Evolutionary conservation across 1,140 invertebrate species (phyloP), one percentile per base, ranked within the genome.

Genomic region (Copidosoma floridanum): DNA sequence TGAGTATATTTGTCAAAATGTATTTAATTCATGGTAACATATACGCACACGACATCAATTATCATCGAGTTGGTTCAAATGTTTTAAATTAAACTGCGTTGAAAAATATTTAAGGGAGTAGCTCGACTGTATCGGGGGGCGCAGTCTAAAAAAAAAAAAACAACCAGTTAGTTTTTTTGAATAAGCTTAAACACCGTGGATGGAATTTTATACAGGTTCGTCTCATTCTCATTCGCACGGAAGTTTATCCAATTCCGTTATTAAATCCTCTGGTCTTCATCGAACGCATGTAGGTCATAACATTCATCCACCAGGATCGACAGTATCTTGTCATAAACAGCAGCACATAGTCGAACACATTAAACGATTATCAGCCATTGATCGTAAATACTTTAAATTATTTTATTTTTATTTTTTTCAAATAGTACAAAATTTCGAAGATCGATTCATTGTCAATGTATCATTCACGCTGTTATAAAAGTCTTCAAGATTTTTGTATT

Each of bases 281-380:
- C 69, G 71, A 66, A 52, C 61, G 65, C 73, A 77, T 57, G 48
- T 57, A 62, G 64, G 53, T 23, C 75, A 77, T 50, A 76, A 68
- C 47, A 71, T 65, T 70, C 75, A 75, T 65, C 54, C 67, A 44
- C 66, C 74, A 52, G 67, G 6, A n/a, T n/a, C 73, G 51, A 63
- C 73, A 40, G 68, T 73, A 53, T 59, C 74, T 37, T 81, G 78
- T 70, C 76, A 76, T 61, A 80, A 81, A 59, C 79, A 77, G 47
- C 61, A 55, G 65, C 77, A 57, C 23, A 74, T 79, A 52, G 74
- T 76, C 21, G 81, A 82, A 61, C 75, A 81, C 44, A 82, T 82
- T 65, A 82, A 82, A 66, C 66, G 79, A 65, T 71, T 82, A 23
- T 72, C 80, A 10, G 79, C 75, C 48, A 77, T 73, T 65, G 80